Percentiles rank a stretch among this genome's conserved stretches.
phyloP scores from a whole-genome alignment of 2,888 invertebrate species.

The Psylliodes chrysocephalus region DNA sequence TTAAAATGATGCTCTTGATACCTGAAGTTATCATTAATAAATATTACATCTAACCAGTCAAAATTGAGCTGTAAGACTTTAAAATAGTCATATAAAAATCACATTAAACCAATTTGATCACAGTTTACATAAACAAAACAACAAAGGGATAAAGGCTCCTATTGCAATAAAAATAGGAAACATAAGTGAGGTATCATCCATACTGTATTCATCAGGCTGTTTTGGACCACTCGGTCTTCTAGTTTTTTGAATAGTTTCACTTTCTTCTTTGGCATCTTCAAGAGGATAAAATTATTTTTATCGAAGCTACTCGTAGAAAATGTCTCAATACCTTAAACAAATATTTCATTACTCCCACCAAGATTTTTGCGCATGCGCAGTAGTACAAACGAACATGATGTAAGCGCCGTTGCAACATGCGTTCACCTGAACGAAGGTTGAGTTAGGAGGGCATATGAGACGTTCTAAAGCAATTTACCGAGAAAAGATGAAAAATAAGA shows the following conservation, averaged over 20 bases:
- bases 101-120: slow-evolving; percentile 65
- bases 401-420: too few species aligned
- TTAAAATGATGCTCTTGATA: neutral
- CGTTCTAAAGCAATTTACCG: too few species aligned
- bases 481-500: too few species aligned
- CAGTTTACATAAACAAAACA: slow-evolving; percentile 96
- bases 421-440: too few species aligned
- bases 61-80: slow-evolving; percentile 21
- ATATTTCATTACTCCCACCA: too few species aligned
- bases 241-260: slow-evolving; percentile 75
- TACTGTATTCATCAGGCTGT: slow-evolving; percentile 90
- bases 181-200: slow-evolving; percentile 86
- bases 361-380: too few species aligned
- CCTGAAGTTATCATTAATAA: slow-evolving; percentile 16
- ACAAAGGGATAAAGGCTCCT: slow-evolving; percentile 92
- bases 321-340: too few species aligned
- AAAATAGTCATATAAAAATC: slow-evolving; percentile 18
- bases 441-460: too few species aligned
- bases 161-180: slow-evolving; percentile 94
- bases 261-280: slow-evolving; percentile 67
- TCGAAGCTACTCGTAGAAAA: too few species aligned
- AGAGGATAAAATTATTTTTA: too few species aligned
- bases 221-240: slow-evolving; percentile 87
- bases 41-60: slow-evolving; percentile 23
- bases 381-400: too few species aligned